Evolutionary conservation across 2,797 vertebrate species (phyloP).

Genomic region (Poeciliopsis turneri): DNA sequence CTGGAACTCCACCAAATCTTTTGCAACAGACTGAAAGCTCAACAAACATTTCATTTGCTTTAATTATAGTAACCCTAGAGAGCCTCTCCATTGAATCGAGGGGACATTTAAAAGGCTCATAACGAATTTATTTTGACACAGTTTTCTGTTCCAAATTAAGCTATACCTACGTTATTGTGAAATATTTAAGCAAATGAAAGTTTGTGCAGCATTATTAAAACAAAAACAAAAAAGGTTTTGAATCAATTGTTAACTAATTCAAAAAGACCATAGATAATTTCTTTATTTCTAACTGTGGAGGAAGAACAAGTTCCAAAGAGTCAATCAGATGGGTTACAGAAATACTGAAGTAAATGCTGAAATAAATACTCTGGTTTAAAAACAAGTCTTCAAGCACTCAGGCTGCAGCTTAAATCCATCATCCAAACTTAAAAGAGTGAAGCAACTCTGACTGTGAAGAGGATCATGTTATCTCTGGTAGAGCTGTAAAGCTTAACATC

Average conservation of each 20-base stretch:
- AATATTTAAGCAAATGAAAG: not conserved
- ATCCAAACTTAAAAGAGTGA: not conserved
- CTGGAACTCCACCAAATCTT: constrained; percentile 2
- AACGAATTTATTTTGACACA: not conserved
- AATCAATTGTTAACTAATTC: not conserved
- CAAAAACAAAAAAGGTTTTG: not conserved
- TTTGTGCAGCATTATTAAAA: not conserved
- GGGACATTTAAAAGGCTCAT: not conserved
- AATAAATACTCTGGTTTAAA: not conserved
- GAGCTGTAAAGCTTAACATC: not conserved
- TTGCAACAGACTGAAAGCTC: constrained; percentile 5
- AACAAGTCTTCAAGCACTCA: not conserved
- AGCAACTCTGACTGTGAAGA: not conserved
- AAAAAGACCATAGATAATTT: not conserved
- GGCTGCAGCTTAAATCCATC: not conserved
- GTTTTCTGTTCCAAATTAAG: not conserved
- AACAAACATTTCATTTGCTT: not conserved
- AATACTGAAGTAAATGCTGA: not conserved
- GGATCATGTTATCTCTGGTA: not conserved
- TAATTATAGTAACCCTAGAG: not conserved
- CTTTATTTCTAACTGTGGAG: not conserved
- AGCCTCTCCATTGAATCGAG: not conserved
- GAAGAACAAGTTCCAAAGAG: not conserved
- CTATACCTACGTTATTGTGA: not conserved
- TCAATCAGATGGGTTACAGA: not conserved